Base-by-base conservation (phyloP, 2,888 invertebrate species). In the Germaria angustata region DNA sequence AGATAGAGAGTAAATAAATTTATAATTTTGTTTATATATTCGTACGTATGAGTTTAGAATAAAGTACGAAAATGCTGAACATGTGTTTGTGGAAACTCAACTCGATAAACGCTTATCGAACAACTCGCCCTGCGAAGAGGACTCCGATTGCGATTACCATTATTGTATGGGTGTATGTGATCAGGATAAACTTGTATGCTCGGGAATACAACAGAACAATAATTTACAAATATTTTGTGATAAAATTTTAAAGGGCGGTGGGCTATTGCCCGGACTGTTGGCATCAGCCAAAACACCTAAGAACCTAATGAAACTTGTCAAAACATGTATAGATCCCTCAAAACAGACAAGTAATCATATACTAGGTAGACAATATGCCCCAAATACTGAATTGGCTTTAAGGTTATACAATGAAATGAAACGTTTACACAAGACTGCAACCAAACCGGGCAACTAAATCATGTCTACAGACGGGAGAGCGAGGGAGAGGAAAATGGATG, bases 151-250 rank as follows among this genome's bases (percentile, higher is more conserved):
- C 44, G 86, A 76, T 57, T 88, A 86, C 78, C 87, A 89, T 65
- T 86, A 87, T 65, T 91, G 91, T 44, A 85, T 87, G 11, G 91
- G 91, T 0, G 85, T 87, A 72, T 91, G 91, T 84, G 89, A 91
- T 84, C 61, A 80, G 2, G 85, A 86, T n/a, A 84, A 85, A 5
- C 86, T 86, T n/a, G 81, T 86, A 13, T 91, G 91, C 81, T 86
- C 84, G 15, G 88, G 88, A 32, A 84, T 88, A 22, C 91, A 90
- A 81, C 90, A 89, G 81, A 91, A 91, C 78, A 90, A 89, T 81
- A 91, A 91, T 84, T 87, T 90, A 53, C 90, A 90, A 83, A 89
- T 90, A 81, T 89, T 89, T 46, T 91, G 91, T 61, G 87, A 88
- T 9, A 86, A 90, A 80, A 86, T 91, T 15, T 86, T 90, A 8